Evolutionary conservation across 2,888 invertebrate genomes (phyloP), one percentile per base, ranked within the genome.

Genomic region (Ametastegia equiseti): DNA sequence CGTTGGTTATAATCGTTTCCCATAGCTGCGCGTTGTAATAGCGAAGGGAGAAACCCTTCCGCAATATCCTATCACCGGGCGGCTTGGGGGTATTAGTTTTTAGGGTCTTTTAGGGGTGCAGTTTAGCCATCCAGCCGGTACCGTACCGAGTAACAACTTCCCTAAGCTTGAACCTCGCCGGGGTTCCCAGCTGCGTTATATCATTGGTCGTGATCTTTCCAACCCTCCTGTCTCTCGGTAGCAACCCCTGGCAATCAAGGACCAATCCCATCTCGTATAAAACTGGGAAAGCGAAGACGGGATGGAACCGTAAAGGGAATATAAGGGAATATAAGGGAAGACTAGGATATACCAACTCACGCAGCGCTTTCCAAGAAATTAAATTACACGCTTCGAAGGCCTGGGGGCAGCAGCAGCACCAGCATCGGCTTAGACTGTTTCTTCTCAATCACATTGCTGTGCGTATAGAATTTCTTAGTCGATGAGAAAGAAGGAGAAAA

Each of bases 191-290:
- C 90, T 89, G 90, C 87, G 88, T 86, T 81, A 88, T 91, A 91
- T 91, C 91, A 91, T 91, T 91, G 91, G 91, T 89, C 88, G 87
- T 89, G 90, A 91, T 91, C 91, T 91, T 84, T 85, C 85, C 86
- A 83, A 84, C 90, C 82, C 83, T 86, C 86, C 87, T 86, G 88
- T 85, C 86, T 86, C 84, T 86, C 85, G 86, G 86, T 89, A 90
- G 88, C 88, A 86, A 89, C 89, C 87, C 83, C 87, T 87, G 84
- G 86, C 88, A 86, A 89, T 89, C 89, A 86, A 88, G 89, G 88
- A 87, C 91, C 91, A 91, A 91, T 91, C 91, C 91, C 84, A 85
- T 86, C 85, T 78, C 85, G 79, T 83, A 63, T 45, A 23, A 54
- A 57, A n/a, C 78, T 3, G 60, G 27, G 57, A 13, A 36, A 36